Percentiles rank a stretch among this genome's conserved stretches.
Conservation (phyloP, 2,113 vertebrate species). For the Desmodus rotundus region DNA sequence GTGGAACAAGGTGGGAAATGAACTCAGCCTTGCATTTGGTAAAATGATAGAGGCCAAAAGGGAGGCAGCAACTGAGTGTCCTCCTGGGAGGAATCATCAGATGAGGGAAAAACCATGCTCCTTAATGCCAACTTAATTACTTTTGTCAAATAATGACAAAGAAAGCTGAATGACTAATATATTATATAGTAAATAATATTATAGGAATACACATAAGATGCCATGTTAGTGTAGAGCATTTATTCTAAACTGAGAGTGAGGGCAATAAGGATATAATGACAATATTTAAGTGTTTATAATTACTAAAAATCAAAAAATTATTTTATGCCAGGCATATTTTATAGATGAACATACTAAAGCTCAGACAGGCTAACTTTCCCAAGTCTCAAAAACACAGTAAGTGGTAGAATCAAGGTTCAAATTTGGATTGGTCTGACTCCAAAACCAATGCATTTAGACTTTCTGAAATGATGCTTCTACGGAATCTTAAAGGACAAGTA, state of each 20-base stretch:
- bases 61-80: not conserved
- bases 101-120: not conserved
- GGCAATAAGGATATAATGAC: not conserved
- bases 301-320: not conserved
- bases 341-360: not conserved
- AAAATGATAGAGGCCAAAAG: not conserved
- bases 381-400: not conserved
- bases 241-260: not conserved
- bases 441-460: not conserved
- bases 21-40: not conserved
- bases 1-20: not conserved
- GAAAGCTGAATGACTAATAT: not conserved
- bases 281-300: not conserved
- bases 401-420: not conserved
- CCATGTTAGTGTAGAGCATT: no score
- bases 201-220: not conserved
- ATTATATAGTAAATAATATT: not conserved
- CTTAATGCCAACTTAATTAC: not conserved
- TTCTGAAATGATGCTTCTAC: not conserved
- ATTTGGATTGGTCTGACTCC: not conserved
- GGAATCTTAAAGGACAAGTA: not conserved
- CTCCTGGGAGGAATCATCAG: not conserved
- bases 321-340: not conserved
- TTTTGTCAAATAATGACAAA: not conserved
- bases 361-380: not conserved